phyloP scores from a whole-genome alignment of 2,797 vertebrate genomes.

The Graptemys geographica region DNA sequence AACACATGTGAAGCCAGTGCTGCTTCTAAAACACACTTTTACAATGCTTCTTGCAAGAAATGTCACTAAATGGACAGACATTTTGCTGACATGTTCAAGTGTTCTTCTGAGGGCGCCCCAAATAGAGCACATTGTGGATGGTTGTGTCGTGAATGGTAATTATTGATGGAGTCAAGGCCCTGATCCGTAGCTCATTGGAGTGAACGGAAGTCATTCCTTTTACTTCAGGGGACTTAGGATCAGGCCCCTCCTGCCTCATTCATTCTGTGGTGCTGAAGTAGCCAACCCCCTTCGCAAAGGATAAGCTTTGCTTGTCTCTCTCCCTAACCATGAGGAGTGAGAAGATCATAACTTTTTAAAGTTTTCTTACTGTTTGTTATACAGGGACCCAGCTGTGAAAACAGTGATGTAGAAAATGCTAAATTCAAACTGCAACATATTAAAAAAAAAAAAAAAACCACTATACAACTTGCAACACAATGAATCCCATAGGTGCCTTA shows the following conservation, averaged over 20 bases:
- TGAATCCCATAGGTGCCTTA: not conserved
- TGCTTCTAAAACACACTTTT: constrained; percentile 27
- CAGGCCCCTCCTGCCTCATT: constrained; percentile 29
- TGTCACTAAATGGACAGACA: not conserved
- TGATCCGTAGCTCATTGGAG: constrained; percentile 36
- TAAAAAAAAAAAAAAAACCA: not conserved
- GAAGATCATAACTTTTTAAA: not conserved
- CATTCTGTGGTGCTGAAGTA: constrained; percentile 1
- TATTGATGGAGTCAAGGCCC: not conserved
- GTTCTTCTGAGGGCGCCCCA: constrained; percentile 31
- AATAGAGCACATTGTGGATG: constrained; percentile 5
- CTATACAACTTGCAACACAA: not conserved
- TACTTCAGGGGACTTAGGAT: not conserved
- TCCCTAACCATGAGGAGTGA: not conserved
- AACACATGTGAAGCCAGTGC: constrained; percentile 23
- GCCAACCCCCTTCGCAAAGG: constrained; percentile 8
- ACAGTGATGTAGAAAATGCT: not conserved
- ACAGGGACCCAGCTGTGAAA: not conserved
- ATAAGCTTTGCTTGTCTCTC: not conserved
- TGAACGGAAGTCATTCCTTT: constrained; percentile 41
- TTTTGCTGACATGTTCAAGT: constrained; percentile 4
- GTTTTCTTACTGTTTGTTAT: not conserved
- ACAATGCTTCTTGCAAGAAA: not conserved
- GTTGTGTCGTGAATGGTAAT: not conserved
- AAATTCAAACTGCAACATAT: not conserved